Conservation (phyloP, 2,113 vertebrate species). For the Rhombomys opimus region DNA sequence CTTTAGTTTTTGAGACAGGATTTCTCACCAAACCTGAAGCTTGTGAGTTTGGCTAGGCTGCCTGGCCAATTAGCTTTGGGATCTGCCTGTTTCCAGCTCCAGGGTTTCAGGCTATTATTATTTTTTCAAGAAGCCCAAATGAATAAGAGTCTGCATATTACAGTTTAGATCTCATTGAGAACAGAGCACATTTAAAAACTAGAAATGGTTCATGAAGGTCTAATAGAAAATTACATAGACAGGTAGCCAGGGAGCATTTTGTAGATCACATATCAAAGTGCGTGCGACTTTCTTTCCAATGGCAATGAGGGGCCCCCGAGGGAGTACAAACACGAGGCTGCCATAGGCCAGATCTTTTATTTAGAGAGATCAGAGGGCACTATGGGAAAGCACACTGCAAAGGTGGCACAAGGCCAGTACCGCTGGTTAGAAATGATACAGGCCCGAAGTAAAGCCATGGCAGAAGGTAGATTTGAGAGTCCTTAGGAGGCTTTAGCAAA, state of each 20-base stretch:
- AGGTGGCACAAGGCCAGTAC: background rate
- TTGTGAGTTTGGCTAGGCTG: background rate
- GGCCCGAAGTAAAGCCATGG: background rate
- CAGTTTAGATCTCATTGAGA: background rate
- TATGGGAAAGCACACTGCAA: background rate
- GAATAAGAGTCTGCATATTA: background rate
- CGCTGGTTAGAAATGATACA: background rate
- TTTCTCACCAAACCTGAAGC: background rate
- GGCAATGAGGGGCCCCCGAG: background rate
- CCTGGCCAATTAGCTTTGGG: background rate
- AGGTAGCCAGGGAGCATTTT: background rate
- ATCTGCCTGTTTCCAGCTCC: background rate
- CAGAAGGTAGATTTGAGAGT: background rate
- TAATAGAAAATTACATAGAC: background rate
- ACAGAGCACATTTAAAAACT: background rate
- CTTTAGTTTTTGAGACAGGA: background rate
- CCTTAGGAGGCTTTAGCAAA: background rate
- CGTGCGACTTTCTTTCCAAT: background rate
- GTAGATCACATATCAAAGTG: background rate
- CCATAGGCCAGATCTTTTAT: background rate
- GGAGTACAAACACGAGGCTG: background rate
- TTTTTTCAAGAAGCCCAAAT: background rate
- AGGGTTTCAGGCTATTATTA: background rate
- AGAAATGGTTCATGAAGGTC: background rate
- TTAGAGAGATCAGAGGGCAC: background rate